Percentiles rank a stretch among this genome's conserved stretches.
Evolutionary conservation across 2,113 vertebrate species (phyloP).

Genomic region (Morone chrysops): DNA sequence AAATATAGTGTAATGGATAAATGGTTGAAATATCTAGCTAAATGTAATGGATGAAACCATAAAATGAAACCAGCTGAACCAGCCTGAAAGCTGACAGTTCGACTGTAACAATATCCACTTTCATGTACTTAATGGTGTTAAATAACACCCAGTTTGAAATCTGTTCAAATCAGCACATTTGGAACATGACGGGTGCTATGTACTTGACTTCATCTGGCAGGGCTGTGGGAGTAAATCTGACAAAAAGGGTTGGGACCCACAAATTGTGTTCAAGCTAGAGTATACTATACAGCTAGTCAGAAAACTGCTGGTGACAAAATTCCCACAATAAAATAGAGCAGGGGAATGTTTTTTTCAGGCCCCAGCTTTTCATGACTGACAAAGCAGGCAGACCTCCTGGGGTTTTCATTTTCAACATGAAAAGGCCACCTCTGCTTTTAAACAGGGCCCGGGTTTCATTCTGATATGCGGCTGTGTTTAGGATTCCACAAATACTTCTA

Average conservation of each 20-base stretch:
- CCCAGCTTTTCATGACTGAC: slow-evolving; percentile 38
- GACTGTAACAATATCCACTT: not conserved
- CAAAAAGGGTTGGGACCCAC: not conserved
- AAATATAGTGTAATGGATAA: no score
- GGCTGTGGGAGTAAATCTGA: not conserved
- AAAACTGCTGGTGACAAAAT: slow-evolving; percentile 17
- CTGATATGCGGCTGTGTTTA: slow-evolving; percentile 39
- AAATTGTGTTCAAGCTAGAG: not conserved
- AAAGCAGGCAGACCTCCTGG: slow-evolving; percentile 45
- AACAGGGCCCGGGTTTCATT: slow-evolving; percentile 34
- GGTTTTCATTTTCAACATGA: slow-evolving; percentile 62
- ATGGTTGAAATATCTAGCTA: no score
- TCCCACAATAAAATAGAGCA: slow-evolving; percentile 33
- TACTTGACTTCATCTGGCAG: not conserved
- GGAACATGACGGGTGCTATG: not conserved
- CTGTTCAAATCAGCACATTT: not conserved
- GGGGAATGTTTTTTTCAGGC: slow-evolving; percentile 4
- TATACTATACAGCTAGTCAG: not conserved
- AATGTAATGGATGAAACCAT: no score
- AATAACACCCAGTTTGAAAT: not conserved
- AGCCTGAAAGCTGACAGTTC: no score
- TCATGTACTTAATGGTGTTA: not conserved
- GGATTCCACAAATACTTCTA: slow-evolving; percentile 49
- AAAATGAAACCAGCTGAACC: no score
- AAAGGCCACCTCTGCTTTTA: slow-evolving; percentile 67